A percentile compares a stretch with the other conserved stretches of the same genome.
Conservation (phyloP, 2,797 vertebrate species). For the Decapterus maruadsi region DNA sequence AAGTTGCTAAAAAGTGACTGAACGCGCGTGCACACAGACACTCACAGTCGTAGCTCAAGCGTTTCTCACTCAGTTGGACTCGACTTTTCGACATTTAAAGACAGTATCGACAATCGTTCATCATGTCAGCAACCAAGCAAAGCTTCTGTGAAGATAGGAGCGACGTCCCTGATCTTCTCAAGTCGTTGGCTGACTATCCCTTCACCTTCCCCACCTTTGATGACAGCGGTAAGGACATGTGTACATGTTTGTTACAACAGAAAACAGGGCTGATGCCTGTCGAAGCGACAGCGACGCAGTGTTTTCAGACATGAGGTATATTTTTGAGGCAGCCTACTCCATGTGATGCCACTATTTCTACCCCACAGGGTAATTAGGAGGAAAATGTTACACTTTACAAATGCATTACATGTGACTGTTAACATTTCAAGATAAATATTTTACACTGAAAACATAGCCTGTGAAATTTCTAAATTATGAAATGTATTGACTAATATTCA, state of each 20-base stretch:
- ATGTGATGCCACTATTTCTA: background rate
- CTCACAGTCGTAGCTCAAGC: background rate
- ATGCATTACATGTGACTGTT: too few relatives aligned
- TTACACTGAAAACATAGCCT: too few relatives aligned
- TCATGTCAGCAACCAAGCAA: conserved; percentile 72
- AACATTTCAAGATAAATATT: too few relatives aligned
- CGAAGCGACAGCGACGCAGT: background rate
- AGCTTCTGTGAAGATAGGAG: conserved; percentile 73
- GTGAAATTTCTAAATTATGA: too few relatives aligned
- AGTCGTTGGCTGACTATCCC: conserved; percentile 90
- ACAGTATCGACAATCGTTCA: conserved; percentile 5
- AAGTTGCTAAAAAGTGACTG: conserved; percentile 64
- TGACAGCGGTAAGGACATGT: conserved; percentile 84
- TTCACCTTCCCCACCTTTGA: conserved; percentile 84
- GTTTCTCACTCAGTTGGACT: background rate
- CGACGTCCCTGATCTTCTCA: conserved; percentile 90
- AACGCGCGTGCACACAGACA: conserved; percentile 9
- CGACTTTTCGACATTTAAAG: background rate
- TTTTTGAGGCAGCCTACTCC: background rate
- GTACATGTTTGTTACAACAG: background rate
- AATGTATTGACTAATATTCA: too few relatives aligned
- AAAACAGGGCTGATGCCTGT: background rate
- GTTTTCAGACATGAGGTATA: background rate
- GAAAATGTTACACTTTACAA: too few relatives aligned
- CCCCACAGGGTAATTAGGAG: background rate